Base-by-base conservation (phyloP, 1,140 invertebrate genomes). In the Drosophila fuyamai region DNA sequence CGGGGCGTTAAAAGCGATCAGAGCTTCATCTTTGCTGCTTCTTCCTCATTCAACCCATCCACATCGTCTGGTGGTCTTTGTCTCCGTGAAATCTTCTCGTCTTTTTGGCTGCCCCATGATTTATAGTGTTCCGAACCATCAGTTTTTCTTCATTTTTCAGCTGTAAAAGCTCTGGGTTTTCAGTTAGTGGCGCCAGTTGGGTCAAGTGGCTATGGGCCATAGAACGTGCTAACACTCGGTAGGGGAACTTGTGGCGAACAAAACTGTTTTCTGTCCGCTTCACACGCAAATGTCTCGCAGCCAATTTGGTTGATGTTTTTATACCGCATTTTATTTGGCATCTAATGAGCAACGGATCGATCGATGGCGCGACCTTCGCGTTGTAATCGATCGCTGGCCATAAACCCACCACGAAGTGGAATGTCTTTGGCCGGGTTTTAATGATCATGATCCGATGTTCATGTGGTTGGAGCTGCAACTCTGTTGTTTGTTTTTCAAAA, bases 251-350 rank as follows among this genome's bases (percentile, higher is more conserved):
- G 44, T 35, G 55, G 55, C 27, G n/a, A 16, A 53, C 32, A 62
- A 74, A 65, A 76, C 61, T 32, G 14, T 76, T 53, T 76, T 70
- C 76, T 74, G 73, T 83, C 71, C 66, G 88, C 80, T 83, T 89
- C 65, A 84, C 84, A 89, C 83, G 84, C 83, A 88, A 83, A 58
- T 83, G 84, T 79, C 73, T 81, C 58, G 76, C 36, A 86, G 76
- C 70, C 79, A 86, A 86, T 88, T 86, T 70, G 35, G 60, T 58
- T 80, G 56, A 74, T 89, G 80, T 77, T 88, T 89, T 84, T 88
- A 84, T 88, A 89, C 73, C 80, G 76, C 68, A 88, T 89, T 88
- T 88, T 89, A 89, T 88, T 88, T 89, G 80, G 80, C 84, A 84
- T 89, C 88, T 88, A 88, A 88, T 88, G 84, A 83, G 82, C 72